These are phyloP conservation scores for Eurytoma californica DNA, from an alignment of 2,888 invertebrate species.

Conservation along the genomic window DNA sequence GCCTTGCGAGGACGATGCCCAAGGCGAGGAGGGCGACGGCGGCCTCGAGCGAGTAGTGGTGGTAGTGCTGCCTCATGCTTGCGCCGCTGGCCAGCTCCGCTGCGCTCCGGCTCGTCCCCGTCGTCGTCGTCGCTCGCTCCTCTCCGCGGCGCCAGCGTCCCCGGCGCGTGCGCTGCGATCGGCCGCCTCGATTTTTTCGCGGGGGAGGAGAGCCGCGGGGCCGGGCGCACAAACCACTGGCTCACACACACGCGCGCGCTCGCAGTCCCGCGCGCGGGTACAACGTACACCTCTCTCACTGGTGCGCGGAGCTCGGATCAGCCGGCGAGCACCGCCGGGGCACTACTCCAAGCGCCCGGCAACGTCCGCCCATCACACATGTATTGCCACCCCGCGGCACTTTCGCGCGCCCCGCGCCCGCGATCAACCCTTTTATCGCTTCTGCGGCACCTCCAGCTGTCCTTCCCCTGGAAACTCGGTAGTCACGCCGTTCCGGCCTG, in stretches of 20 bases:
- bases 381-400: not conserved
- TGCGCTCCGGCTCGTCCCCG: not conserved
- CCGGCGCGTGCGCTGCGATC: not conserved
- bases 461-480: too few species aligned
- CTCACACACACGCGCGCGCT: not conserved
- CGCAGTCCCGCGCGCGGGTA: too few species aligned
- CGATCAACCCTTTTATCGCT: too few species aligned
- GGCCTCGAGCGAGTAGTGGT: conserved; percentile 62
- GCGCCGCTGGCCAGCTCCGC: conserved; percentile 13
- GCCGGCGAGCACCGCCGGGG: not conserved
- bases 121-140: conserved; percentile 25
- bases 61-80: conserved; percentile 51
- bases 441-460: too few species aligned
- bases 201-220: not conserved
- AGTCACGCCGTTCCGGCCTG: too few species aligned
- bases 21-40: conserved; percentile 56
- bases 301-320: not conserved
- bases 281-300: not conserved
- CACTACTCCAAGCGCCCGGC: not conserved
- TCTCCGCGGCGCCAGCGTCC: not conserved
- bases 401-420: too few species aligned
- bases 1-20: conserved; percentile 63
- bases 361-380: conserved; percentile 35
- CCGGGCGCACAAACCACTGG: not conserved
- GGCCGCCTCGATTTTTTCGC: not conserved